These are phyloP conservation scores for Potorous gilbertii DNA, from an alignment of 2,797 vertebrate species.

Conservation along the genomic window DNA sequence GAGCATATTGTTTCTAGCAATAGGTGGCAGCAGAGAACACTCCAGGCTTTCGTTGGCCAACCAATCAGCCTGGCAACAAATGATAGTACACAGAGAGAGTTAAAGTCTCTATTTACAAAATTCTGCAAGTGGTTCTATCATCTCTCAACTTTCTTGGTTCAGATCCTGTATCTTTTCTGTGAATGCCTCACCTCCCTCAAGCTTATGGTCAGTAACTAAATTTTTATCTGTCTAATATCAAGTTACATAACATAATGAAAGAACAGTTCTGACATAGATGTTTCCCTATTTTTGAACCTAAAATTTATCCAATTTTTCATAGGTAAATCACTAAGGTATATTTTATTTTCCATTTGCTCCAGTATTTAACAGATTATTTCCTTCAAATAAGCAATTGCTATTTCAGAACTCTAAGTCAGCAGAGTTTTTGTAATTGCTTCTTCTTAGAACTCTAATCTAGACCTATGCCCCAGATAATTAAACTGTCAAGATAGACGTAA, in stretches of 20 bases:
- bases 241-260: background rate
- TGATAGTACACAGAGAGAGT: background rate
- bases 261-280: background rate
- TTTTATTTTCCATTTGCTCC: background rate
- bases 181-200: background rate
- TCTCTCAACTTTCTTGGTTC: background rate
- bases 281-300: background rate
- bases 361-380: background rate
- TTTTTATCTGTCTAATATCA: background rate
- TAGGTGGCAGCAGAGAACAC: background rate
- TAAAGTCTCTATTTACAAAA: background rate
- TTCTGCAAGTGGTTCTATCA: background rate
- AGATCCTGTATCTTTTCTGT: background rate
- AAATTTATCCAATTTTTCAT: background rate
- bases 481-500: background rate
- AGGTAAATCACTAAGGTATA: too few species aligned
- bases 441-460: background rate
- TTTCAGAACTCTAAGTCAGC: background rate
- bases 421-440: background rate
- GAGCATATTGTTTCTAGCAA: background rate
- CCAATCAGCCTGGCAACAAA: background rate
- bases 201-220: background rate
- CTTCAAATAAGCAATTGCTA: background rate
- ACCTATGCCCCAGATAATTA: background rate
- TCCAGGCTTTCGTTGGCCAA: background rate